Evolutionary conservation across 1,140 invertebrate genomes (phyloP).

Genomic region (Campodea augens): DNA sequence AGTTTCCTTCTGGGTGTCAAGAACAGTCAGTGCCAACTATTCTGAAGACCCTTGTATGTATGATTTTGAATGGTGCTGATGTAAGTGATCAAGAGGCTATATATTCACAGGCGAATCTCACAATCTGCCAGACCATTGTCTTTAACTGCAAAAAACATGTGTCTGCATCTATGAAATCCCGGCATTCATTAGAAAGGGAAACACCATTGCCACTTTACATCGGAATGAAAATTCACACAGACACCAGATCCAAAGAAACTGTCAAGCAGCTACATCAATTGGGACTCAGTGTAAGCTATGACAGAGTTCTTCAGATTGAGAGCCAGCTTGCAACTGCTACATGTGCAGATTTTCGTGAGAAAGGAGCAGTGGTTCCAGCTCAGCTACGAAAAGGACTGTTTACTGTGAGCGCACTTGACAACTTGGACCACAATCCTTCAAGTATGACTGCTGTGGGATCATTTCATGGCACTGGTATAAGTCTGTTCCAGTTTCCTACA

Average conservation of each 20-base stretch:
- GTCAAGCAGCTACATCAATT: neutral
- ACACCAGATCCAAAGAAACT: neutral
- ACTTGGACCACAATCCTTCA: conserved; percentile 15
- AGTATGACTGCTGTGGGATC: conserved; percentile 11
- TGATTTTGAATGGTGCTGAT: neutral
- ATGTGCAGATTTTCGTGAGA: neutral
- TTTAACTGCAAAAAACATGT: conserved; percentile 6
- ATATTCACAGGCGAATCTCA: conserved; percentile 4
- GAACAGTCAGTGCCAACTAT: neutral
- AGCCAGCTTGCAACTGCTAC: neutral
- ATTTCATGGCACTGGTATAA: conserved; percentile 15
- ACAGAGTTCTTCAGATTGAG: neutral
- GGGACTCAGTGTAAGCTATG: neutral
- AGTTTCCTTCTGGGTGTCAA: conserved; percentile 4
- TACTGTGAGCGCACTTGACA: conserved; percentile 10
- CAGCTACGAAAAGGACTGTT: conserved; percentile 1
- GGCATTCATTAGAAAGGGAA: neutral
- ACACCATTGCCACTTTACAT: neutral
- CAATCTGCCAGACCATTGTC: conserved; percentile 4
- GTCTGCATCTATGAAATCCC: conserved; percentile 3
- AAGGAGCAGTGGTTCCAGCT: neutral
- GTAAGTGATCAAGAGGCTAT: conserved; percentile 1
- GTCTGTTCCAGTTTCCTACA: conserved; percentile 14
- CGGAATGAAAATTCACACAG: neutral
- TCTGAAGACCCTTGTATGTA: neutral